These are phyloP conservation scores for Limenitis camilla DNA, from an alignment of 2,888 invertebrate species.

Conservation along the genomic window DNA sequence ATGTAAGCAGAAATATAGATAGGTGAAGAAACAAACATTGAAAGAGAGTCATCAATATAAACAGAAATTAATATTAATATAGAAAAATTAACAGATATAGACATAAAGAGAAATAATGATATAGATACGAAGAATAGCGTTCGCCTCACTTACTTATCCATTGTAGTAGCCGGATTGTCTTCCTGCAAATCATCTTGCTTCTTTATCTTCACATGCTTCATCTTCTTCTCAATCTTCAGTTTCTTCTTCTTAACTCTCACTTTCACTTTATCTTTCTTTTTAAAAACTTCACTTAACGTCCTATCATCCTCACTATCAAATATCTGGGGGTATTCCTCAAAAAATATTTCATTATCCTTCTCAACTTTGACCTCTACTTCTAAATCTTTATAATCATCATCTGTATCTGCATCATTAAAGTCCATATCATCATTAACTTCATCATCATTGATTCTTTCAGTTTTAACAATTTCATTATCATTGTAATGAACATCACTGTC, in stretches of 20 bases:
- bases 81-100: too few relatives aligned
- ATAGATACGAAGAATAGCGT: too few relatives aligned
- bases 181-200: slow-evolving; percentile 27
- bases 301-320: slow-evolving; percentile 47
- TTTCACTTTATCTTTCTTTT: slow-evolving; percentile 29
- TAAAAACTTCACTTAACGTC: slow-evolving; percentile 44
- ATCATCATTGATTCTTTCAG: slow-evolving; percentile 13
- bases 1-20: too few relatives aligned
- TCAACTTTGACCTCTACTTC: slow-evolving; percentile 42
- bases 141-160: slow-evolving; percentile 41
- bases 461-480: slow-evolving; percentile 28
- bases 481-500: not conserved
- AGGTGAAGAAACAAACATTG: too few relatives aligned
- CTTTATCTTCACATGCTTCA: slow-evolving; percentile 28
- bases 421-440: slow-evolving; percentile 6
- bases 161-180: slow-evolving; percentile 35
- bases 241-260: slow-evolving; percentile 2
- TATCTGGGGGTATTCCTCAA: slow-evolving; percentile 41
- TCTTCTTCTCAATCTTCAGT: slow-evolving; percentile 28
- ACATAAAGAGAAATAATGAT: too few relatives aligned
- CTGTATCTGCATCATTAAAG: slow-evolving; percentile 5
- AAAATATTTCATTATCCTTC: slow-evolving; percentile 42
- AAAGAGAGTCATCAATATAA: too few relatives aligned
- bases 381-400: slow-evolving; percentile 14
- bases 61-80: too few relatives aligned